Conservation (phyloP, 2,113 vertebrate species). For the Ophthalmolycus amberensis region DNA sequence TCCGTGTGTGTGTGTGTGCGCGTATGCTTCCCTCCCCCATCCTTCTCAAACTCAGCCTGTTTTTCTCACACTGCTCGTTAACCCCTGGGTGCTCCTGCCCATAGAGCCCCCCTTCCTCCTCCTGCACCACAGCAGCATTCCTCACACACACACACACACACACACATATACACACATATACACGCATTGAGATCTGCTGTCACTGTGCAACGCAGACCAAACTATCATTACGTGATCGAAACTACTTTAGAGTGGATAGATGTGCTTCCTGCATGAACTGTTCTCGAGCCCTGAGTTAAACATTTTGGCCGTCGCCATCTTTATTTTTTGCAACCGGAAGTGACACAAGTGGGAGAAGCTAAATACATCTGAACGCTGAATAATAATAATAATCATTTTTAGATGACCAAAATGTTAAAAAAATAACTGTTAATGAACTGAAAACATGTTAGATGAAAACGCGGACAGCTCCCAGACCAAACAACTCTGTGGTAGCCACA, state of each 20-base stretch:
- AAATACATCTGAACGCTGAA: not conserved
- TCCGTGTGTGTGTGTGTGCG: conserved; percentile 26
- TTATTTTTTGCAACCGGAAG: not conserved
- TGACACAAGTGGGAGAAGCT: not conserved
- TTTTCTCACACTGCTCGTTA: conserved; percentile 82
- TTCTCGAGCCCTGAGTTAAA: not conserved
- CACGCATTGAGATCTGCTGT: conserved; percentile 29
- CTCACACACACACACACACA: conserved; percentile 36
- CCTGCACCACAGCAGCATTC: conserved; percentile 63
- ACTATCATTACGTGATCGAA: conserved; percentile 20
- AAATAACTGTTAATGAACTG: not conserved
- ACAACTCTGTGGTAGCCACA: not conserved
- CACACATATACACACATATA: not conserved
- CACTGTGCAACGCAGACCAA: conserved; percentile 11
- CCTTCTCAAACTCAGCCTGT: conserved; percentile 64
- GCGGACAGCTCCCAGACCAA: not conserved
- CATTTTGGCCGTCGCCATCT: not conserved
- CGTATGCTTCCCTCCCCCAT: conserved; percentile 33
- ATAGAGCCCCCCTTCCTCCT: conserved; percentile 34
- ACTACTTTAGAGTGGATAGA: not conserved
- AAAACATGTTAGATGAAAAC: not conserved
- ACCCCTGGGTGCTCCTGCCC: conserved; percentile 78
- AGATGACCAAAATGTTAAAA: not conserved
- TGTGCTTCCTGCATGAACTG: not conserved
- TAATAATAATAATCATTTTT: not conserved